Conservation (phyloP, 2,888 invertebrate genomes). For the Apodemia zela region DNA sequence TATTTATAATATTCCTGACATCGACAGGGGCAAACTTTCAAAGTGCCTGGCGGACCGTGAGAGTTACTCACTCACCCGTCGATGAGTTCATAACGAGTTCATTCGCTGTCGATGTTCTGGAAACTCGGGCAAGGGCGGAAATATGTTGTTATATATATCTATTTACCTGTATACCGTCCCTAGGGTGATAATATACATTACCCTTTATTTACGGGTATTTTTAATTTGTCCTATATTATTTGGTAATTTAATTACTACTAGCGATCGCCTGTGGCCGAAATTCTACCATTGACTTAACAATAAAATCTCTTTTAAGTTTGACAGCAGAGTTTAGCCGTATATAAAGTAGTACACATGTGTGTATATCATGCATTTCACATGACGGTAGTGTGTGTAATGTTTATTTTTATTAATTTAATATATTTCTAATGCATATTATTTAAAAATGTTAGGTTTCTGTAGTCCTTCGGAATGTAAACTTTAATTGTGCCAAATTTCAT, state of each 20-base stretch:
- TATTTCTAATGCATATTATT: too few species aligned
- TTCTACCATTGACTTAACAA: too few species aligned
- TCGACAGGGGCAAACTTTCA: conserved; percentile 54
- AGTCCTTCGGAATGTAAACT: too few species aligned
- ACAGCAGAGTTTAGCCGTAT: too few species aligned
- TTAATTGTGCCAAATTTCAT: too few species aligned
- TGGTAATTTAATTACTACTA: neutral
- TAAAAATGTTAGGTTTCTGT: too few species aligned
- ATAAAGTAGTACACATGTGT: too few species aligned
- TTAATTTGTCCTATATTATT: neutral
- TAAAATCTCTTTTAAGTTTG: too few species aligned
- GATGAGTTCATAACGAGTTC: conserved; percentile 56
- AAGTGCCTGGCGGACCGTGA: conserved; percentile 63
- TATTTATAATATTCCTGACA: conserved; percentile 34
- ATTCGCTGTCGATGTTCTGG: conserved; percentile 59
- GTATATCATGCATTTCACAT: too few species aligned
- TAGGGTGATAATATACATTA: neutral
- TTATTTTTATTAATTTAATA: too few species aligned
- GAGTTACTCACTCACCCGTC: conserved; percentile 51
- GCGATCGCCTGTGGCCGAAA: too few species aligned
- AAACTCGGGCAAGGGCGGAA: conserved; percentile 70
- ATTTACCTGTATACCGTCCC: conserved; percentile 14
- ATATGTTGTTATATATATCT: conserved; percentile 33
- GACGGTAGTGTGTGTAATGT: too few species aligned
- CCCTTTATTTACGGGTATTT: neutral